Evolutionary conservation across 30 jellyfish, hydroid and myxozoan genomes (phyloP).

Genomic region (Mastigias papua): DNA sequence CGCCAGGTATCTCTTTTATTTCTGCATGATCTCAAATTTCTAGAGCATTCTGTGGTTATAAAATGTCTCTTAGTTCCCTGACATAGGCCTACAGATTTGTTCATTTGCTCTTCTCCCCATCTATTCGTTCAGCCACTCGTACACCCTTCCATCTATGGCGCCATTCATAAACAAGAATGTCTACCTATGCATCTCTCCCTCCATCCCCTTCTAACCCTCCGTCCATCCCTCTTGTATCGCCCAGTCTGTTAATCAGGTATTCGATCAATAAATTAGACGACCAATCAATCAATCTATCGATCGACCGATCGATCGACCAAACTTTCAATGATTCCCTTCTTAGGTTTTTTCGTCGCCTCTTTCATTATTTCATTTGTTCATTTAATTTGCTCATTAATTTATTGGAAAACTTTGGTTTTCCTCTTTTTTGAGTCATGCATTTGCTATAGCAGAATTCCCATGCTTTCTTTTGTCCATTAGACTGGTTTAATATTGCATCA

Average conservation of each 20-base stretch:
- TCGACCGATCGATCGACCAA: neutral
- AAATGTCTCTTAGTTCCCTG: too few relatives aligned
- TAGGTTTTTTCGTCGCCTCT: too few relatives aligned
- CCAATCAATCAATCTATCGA: neutral
- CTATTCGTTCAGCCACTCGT: neutral
- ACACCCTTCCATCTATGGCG: neutral
- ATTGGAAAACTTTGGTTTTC: too few relatives aligned
- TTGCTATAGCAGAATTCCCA: neutral
- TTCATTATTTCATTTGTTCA: too few relatives aligned
- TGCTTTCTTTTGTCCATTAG: conserved; percentile 32
- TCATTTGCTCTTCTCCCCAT: neutral
- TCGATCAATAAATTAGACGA: neutral
- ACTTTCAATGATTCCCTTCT: neutral
- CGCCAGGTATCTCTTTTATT: conserved; percentile 83
- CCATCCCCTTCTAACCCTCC: too few relatives aligned
- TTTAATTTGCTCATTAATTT: too few relatives aligned
- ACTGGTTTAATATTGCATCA: conserved; percentile 84
- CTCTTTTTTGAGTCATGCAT: neutral
- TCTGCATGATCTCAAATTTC: neutral
- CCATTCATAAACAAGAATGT: too few relatives aligned
- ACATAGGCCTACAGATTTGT: neutral
- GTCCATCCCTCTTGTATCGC: neutral
- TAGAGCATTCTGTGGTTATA: neutral
- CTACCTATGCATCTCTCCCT: too few relatives aligned
- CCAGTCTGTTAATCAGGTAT: neutral